These are phyloP conservation scores for Hylyphantes graminicola DNA, from an alignment of 1,140 invertebrate genomes.

Conservation along the genomic window DNA sequence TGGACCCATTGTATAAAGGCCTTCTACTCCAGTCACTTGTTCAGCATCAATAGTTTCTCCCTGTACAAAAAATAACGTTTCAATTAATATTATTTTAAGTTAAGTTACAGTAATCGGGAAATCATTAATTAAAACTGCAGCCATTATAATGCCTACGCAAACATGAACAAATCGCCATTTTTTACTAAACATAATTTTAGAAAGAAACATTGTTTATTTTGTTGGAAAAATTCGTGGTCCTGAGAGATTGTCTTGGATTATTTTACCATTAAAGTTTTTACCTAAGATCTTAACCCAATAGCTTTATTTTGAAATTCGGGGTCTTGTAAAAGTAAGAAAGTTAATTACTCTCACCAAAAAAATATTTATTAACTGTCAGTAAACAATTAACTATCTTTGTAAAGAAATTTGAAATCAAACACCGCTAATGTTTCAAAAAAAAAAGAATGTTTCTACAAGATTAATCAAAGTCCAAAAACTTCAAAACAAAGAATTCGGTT, in stretches of 20 bases:
- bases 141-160: not conserved
- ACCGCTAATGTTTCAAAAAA: too few relatives aligned
- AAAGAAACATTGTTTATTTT: not conserved
- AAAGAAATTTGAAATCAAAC: too few relatives aligned
- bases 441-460: too few relatives aligned
- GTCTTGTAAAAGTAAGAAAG: too few relatives aligned
- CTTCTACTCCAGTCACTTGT: slow-evolving; percentile 92
- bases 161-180: not conserved
- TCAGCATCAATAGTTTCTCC: slow-evolving; percentile 95
- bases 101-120: not conserved
- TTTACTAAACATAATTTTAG: not conserved
- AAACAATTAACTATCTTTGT: too few relatives aligned
- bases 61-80: slow-evolving; percentile 62
- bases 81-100: not conserved
- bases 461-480: too few relatives aligned
- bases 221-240: not conserved
- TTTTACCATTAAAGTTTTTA: too few relatives aligned
- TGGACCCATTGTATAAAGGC: slow-evolving; percentile 70
- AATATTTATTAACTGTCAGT: too few relatives aligned
- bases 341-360: too few relatives aligned
- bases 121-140: not conserved
- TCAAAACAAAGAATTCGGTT: too few relatives aligned
- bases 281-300: too few relatives aligned
- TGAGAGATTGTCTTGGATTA: not conserved
- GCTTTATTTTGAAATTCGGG: too few relatives aligned